These are phyloP conservation scores for Labroides dimidiatus DNA, from an alignment of 2,797 vertebrate species.

Conservation along the genomic window DNA sequence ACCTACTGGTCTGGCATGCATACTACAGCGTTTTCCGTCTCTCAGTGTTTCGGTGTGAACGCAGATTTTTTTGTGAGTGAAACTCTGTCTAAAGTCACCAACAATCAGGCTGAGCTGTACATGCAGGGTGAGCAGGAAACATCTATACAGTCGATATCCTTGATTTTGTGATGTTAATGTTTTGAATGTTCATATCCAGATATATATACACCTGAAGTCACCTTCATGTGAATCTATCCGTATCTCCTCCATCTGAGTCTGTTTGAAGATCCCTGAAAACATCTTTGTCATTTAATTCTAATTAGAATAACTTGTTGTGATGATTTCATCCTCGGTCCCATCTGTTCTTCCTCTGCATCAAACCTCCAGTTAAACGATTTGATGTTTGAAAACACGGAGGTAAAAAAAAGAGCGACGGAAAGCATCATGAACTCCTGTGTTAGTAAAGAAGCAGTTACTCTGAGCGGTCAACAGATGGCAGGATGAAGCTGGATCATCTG, in stretches of 20 bases:
- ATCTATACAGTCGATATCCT: too few species aligned
- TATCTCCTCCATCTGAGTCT: too few species aligned
- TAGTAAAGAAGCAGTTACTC: conserved; percentile 63
- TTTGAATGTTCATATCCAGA: too few species aligned
- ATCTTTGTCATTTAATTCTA: conserved; percentile 21
- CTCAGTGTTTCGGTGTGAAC: too few species aligned
- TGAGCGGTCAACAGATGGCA: conserved; percentile 81
- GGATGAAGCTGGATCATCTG: conserved; percentile 75
- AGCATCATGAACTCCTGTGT: conserved; percentile 14
- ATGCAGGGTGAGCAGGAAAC: too few species aligned
- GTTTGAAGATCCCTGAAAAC: conserved; percentile 1
- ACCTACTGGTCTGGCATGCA: too few species aligned
- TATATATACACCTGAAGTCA: background rate
- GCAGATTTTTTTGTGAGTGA: too few species aligned
- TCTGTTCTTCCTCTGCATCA: conserved; percentile 32
- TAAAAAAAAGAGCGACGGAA: conserved; percentile 23
- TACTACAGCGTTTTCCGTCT: too few species aligned
- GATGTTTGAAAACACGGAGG: conserved; percentile 19
- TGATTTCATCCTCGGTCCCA: conserved; percentile 32
- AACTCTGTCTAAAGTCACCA: too few species aligned
- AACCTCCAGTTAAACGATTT: conserved; percentile 21
- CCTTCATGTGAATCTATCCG: too few species aligned
- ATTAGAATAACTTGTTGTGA: conserved; percentile 6
- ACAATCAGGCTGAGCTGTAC: too few species aligned
- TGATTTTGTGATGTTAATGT: too few species aligned